Evolutionary conservation across 2,888 invertebrate genomes (phyloP).

Genomic region (Kuschelorhynchus macadamiae): DNA sequence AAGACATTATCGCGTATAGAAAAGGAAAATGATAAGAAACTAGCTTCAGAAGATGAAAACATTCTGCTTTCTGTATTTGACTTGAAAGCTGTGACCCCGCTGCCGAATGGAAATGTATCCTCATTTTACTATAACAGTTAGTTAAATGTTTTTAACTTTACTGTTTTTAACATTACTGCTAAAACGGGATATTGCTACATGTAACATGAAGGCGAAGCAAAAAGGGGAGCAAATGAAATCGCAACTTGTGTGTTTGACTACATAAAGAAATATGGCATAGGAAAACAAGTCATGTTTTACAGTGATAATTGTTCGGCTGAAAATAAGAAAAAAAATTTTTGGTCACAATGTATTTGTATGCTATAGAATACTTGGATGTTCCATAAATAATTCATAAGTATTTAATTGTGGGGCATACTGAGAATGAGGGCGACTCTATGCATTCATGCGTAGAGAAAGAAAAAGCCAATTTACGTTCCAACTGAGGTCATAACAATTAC

Average conservation of each 20-base stretch:
- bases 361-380: slow-evolving; percentile 44
- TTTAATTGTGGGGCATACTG: slow-evolving; percentile 53
- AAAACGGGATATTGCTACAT: slow-evolving; percentile 15
- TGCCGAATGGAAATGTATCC: slow-evolving; percentile 14
- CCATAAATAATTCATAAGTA: slow-evolving; percentile 53
- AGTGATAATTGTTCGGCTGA: slow-evolving; percentile 55
- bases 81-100: slow-evolving; percentile 16
- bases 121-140: slow-evolving; percentile 13
- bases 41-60: no score
- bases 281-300: slow-evolving; percentile 44
- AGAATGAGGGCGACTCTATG: slow-evolving; percentile 56
- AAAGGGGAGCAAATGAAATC: slow-evolving; percentile 20
- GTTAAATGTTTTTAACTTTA: neutral
- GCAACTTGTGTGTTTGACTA: slow-evolving; percentile 1
- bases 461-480: slow-evolving; percentile 39
- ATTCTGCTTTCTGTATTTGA: no score
- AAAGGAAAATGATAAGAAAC: no score
- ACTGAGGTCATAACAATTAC: slow-evolving; percentile 20
- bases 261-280: slow-evolving; percentile 14
- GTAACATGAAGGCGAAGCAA: slow-evolving; percentile 7
- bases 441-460: slow-evolving; percentile 54
- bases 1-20: slow-evolving; percentile 19
- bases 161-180: slow-evolving; percentile 9
- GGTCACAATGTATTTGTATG: slow-evolving; percentile 49
- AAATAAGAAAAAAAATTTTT: slow-evolving; percentile 56